Percentiles rank a stretch among this genome's conserved stretches.
Conservation (phyloP, 2,888 invertebrate genomes). For the Trichopoda pennipes region DNA sequence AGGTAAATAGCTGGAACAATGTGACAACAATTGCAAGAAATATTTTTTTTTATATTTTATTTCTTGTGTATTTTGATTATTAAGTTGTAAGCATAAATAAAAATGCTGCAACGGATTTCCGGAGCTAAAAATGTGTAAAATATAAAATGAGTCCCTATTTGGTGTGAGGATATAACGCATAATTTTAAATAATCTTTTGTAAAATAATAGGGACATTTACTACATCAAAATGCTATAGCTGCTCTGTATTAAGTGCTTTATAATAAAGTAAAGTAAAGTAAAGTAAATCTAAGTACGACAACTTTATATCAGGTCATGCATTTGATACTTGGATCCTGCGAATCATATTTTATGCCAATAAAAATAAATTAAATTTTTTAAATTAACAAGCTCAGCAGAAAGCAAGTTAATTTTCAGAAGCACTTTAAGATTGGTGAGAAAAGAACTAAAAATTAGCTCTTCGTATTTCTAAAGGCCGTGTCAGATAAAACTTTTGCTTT, state of each 20-base stretch:
- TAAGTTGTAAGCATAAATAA: slow-evolving; percentile 45
- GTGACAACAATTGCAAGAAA: slow-evolving; percentile 51
- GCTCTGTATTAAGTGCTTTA: neutral
- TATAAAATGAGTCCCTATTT: slow-evolving; percentile 52
- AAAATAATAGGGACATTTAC: slow-evolving; percentile 28
- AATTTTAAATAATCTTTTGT: slow-evolving; percentile 26
- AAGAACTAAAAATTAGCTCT: no score
- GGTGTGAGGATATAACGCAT: neutral
- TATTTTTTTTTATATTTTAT: slow-evolving; percentile 41
- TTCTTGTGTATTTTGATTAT: slow-evolving; percentile 40
- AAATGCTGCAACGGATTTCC: slow-evolving; percentile 61
- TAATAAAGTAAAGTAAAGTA: no score
- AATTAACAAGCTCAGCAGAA: no score
- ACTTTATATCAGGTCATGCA: no score
- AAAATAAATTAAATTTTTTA: no score
- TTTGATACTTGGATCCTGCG: no score
- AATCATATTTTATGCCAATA: no score
- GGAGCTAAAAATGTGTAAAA: slow-evolving; percentile 55
- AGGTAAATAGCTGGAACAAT: slow-evolving; percentile 50
- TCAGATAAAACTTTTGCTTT: no score
- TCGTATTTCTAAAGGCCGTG: no score
- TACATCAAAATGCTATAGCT: neutral
- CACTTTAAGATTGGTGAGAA: no score
- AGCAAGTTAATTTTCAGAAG: no score
- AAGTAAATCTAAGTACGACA: no score